These are phyloP conservation scores for Parazoanthus darwini DNA, from an alignment of 92 coral and sea anemone species.

Conservation along the genomic window DNA sequence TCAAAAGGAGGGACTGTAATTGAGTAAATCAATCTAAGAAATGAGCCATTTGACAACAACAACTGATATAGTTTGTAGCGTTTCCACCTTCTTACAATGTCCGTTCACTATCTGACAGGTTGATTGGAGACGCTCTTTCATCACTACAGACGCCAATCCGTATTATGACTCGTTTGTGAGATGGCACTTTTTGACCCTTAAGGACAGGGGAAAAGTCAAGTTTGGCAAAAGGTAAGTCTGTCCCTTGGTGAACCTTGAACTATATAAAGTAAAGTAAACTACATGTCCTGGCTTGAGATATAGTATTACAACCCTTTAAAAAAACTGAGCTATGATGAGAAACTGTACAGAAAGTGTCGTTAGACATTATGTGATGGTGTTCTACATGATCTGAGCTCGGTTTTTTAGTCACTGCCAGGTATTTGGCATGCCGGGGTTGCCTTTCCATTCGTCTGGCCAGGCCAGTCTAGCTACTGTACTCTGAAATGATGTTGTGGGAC, in stretches of 20 bases:
- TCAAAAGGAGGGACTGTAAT: no score
- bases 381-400: slow-evolving; percentile 2
- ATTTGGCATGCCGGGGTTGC: no score
- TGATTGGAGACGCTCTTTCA: slow-evolving; percentile 95
- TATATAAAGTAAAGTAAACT: no score
- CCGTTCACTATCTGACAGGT: slow-evolving; percentile 54
- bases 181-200: slow-evolving; percentile 97
- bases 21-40: no score
- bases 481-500: no score
- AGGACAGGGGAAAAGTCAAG: slow-evolving; percentile 94
- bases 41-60: no score
- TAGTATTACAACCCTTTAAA: neutral
- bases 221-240: slow-evolving; percentile 93
- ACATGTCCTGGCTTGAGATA: no score
- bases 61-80: no score
- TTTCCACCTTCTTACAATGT: neutral
- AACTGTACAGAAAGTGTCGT: neutral
- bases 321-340: neutral
- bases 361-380: neutral
- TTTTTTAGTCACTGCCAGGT: no score
- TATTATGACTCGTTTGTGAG: slow-evolving; percentile 99
- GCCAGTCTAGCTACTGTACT: no score
- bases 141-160: slow-evolving; percentile 95
- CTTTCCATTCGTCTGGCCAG: no score
- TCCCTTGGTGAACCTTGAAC: no score